Base-by-base conservation (phyloP, 2,888 invertebrate species). In the Ephialtes manifestator region DNA sequence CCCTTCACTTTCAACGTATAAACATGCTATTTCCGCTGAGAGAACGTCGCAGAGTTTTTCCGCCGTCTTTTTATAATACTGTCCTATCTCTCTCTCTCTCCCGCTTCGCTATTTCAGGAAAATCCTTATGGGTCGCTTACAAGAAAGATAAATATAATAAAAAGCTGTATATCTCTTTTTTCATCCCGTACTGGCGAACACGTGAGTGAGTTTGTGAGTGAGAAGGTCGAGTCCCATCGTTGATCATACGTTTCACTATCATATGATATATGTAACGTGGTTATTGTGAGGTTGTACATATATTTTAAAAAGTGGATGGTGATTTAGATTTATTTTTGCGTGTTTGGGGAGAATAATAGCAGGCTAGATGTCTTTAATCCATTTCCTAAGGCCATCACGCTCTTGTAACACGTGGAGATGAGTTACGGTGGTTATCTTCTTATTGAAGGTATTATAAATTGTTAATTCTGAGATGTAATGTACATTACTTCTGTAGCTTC, bases 71-170 rank as follows among this genome's bases (percentile, higher is more conserved):
- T 39, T 13, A 15, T 28, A 20, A 24, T 11, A 24, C 4, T 46
- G 20, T 46, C 55, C 35, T 35, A 24, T 35, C 35, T 35, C 35
- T 35, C 39, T 8, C 35, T 39, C 10, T 39, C 10, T 39, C 1
- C 10, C 7, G 58, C 46, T 20, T 24, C 18, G 60, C 78, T 68
- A 58, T 70, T 77, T 35, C 55, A 60, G 78, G 35, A 48, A 58
- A 68, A 68, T 58, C 60, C 67, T n/a, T 24, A n/a, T 65, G 53
- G 53, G 20, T 67, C 58, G 43, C 67, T 77, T 31, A 18, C 31
- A 31, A 28, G 11, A 53, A 18, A 28, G 13, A 31, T 58, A 43
- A 43, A 48, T 58, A 58, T 60, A 35, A 43, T 24, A n/a, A 39
- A 11, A 24, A 51, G 13, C 24, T 15, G 4, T 4, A 35, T 75